A percentile compares a stretch with the other conserved stretches of the same genome.
These are phyloP conservation scores for Lepisosteus oculatus DNA, from an alignment of 2,113 vertebrate genomes.

Conservation along the genomic window DNA sequence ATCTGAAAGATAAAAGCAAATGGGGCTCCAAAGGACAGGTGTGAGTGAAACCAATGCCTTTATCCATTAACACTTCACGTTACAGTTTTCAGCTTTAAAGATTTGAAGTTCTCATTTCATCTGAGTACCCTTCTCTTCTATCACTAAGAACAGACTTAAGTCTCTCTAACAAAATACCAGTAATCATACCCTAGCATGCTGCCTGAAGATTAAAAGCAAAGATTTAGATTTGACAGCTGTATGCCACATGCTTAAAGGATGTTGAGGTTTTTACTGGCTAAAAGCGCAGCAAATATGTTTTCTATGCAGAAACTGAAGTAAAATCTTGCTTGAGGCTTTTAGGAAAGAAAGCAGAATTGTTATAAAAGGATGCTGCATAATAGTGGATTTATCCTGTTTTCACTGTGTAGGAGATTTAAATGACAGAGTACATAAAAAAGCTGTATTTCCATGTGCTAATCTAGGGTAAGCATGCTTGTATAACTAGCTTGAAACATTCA, in stretches of 20 bases:
- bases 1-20: background rate
- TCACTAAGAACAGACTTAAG: constrained; percentile 3
- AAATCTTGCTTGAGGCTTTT: background rate
- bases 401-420: constrained; percentile 18
- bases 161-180: background rate
- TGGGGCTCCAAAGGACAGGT: background rate
- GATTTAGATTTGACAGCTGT: constrained; percentile 18
- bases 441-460: constrained; percentile 16
- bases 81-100: background rate
- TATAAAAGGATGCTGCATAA: constrained; percentile 16
- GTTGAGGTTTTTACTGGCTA: background rate
- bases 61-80: constrained; percentile 6
- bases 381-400: constrained; percentile 21
- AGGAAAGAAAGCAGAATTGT: constrained; percentile 17
- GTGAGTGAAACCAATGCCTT: constrained; percentile 6
- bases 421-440: constrained; percentile 3
- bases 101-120: constrained; percentile 7
- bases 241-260: background rate
- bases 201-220: constrained; percentile 14
- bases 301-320: background rate
- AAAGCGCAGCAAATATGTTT: background rate
- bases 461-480: constrained; percentile 27
- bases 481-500: constrained; percentile 19
- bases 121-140: background rate
- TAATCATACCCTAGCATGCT: constrained; percentile 9